phyloP scores from a whole-genome alignment of 2,113 vertebrate species.

The Muntiacus muntjak region DNA sequence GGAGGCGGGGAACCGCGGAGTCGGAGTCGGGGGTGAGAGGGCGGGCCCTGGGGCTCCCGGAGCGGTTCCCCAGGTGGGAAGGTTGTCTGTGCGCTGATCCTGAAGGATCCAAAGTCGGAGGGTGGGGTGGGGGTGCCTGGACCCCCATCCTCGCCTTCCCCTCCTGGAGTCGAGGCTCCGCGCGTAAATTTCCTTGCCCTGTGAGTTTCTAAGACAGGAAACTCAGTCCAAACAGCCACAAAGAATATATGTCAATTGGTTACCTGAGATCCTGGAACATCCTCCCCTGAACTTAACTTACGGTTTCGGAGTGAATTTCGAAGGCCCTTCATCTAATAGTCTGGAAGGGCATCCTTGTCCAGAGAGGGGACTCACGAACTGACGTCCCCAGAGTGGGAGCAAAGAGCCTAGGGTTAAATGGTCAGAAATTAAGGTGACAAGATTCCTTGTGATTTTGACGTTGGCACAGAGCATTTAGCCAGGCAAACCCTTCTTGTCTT shows the following conservation, averaged over 20 bases:
- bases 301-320: neutral
- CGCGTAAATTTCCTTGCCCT: neutral
- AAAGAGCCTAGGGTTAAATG: neutral
- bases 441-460: neutral
- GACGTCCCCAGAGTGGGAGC: neutral
- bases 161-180: neutral
- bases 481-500: neutral
- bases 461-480: neutral
- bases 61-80: neutral
- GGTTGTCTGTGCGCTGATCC: neutral
- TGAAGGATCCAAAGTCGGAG: neutral
- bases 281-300: neutral
- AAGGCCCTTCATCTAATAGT: neutral
- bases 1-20: neutral
- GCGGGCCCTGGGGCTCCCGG: rapidly evolving
- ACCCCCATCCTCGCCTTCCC: neutral
- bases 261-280: neutral
- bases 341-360: neutral
- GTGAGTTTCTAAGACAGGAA: neutral
- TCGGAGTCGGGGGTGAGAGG: neutral
- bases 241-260: neutral
- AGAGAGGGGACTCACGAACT: neutral
- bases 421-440: neutral
- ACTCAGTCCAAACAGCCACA: neutral
- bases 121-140: neutral